phyloP scores from a whole-genome alignment of 2,888 invertebrate genomes.

The Tipula helvola region DNA sequence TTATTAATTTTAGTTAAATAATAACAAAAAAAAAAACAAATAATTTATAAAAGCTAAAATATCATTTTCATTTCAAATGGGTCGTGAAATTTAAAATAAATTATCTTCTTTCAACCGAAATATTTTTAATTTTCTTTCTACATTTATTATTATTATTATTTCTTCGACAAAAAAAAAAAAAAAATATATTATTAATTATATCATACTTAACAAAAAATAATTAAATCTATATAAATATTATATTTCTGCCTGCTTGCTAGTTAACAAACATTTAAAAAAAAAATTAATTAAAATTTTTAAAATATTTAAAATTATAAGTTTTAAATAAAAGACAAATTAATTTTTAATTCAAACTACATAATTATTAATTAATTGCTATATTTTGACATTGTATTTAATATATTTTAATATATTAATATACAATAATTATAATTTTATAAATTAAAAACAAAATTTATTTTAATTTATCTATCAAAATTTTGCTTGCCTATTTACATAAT shows the following conservation, averaged over 20 bases:
- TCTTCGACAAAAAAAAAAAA: background rate
- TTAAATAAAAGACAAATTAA: background rate
- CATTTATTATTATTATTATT: background rate
- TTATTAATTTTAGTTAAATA: no score
- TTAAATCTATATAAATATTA: constrained; percentile 6
- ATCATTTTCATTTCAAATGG: background rate
- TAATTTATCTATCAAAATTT: background rate
- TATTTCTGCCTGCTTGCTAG: constrained; percentile 9
- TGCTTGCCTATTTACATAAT: background rate
- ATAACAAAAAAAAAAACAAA: background rate
- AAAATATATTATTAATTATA: constrained; percentile 4
- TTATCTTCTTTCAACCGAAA: background rate
- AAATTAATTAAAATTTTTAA: background rate
- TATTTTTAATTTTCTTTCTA: background rate
- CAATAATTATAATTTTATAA: background rate
- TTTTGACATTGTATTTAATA: background rate
- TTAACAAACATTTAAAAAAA: background rate
- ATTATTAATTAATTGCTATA: background rate
- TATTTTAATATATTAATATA: background rate
- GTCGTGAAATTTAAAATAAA: background rate
- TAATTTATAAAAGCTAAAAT: background rate
- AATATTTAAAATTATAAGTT: background rate
- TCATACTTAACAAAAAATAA: background rate
- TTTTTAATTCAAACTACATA: background rate
- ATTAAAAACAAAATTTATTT: background rate